These are phyloP conservation scores for Willisornis vidua DNA, from an alignment of 2,113 vertebrate genomes.

Conservation along the genomic window DNA sequence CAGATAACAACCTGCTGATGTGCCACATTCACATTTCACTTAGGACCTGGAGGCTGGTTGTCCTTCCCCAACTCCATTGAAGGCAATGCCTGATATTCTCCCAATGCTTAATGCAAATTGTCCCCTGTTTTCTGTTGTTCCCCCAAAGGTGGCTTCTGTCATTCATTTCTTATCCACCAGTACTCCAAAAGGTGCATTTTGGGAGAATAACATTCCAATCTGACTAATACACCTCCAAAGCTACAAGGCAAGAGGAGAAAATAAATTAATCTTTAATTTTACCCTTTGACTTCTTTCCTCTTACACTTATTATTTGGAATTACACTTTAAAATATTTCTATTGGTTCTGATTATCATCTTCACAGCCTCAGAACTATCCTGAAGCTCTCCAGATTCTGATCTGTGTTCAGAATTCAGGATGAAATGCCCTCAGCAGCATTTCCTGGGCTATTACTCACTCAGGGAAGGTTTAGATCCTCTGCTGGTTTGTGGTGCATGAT, in stretches of 20 bases:
- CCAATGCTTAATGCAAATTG: background rate
- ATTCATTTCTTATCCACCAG: background rate
- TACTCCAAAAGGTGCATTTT: background rate
- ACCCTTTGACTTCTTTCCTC: background rate
- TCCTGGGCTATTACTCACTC: background rate
- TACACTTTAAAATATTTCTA: background rate
- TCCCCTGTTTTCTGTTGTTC: background rate
- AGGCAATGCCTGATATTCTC: background rate
- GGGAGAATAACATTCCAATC: background rate
- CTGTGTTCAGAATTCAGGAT: background rate
- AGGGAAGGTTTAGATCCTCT: fast-evolving
- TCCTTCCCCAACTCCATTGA: background rate
- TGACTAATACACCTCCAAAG: background rate
- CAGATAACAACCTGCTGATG: background rate
- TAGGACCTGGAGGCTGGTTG: background rate
- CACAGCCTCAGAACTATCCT: background rate
- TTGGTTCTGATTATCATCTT: background rate
- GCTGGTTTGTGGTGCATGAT: background rate
- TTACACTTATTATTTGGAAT: background rate
- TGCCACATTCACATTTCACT: background rate
- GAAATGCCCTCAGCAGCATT: background rate
- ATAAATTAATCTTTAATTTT: background rate
- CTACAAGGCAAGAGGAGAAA: background rate
- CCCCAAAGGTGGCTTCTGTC: background rate
- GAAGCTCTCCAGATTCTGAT: background rate